Base-by-base conservation (phyloP, 2,888 invertebrate genomes). In the Spodoptera exigua region DNA sequence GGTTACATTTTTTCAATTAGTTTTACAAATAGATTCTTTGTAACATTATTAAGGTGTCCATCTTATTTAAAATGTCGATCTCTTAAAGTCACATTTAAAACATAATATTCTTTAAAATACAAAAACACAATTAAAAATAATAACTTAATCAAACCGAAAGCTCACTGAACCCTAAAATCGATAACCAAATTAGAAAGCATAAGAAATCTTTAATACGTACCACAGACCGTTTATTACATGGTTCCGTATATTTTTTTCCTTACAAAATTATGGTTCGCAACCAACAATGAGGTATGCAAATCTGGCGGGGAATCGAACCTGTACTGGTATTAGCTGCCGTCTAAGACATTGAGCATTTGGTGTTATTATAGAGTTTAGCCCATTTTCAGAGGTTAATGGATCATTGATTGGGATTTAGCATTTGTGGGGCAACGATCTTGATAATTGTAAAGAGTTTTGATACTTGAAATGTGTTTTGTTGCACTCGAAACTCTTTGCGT, bases 281-380 rank as follows among this genome's bases (percentile, higher is more conserved):
- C 92, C 89, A 83, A 87, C 89, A 92, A 94, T 94, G 91, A 92
- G 82, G 79, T 89, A 94, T 94, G 93, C 91, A 87, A 94, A 94
- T 94, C 85, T 78, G 41, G 53, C 36, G 61, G 69, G 76, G 84
- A 83, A 76, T 82, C 85, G 81, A 88, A 85, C 83, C 78, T 72
- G 80, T 86, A 81, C 83, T 76, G 89, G 91, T 90, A 91, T 85
- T 80, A 80, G 84, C 81, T 80, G 64, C 67, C 64, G 75, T 70
- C 80, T 88, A 88, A 87, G 88, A 84, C 73, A 80, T 76, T 81
- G 62, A 70, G 80, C 80, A 81, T 77, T 81, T 79, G 77, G 53
- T 69, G 46, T 86, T 86, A 89, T 89, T 90, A 89, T 88, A 85
- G 82, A 82, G 80, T 85, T 87, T 86, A 82, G 76, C 56, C 55